Conservation (phyloP, 2,113 vertebrate genomes). For the Jacana jacana region DNA sequence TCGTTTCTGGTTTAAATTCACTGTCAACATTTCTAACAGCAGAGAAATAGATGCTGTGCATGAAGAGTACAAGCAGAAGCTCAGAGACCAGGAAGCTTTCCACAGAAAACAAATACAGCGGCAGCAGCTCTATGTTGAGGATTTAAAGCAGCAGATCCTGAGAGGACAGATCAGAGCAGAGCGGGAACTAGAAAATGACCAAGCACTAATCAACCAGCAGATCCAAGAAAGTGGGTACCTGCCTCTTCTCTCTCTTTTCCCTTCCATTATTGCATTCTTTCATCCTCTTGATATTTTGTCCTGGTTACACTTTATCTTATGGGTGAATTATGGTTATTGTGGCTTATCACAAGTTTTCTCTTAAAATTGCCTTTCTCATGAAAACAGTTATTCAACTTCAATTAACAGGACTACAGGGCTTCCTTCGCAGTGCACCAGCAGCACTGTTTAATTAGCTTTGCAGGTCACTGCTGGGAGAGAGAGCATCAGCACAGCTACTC, state of each 20-base stretch:
- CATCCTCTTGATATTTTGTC: neutral
- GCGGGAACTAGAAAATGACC: constrained; percentile 81
- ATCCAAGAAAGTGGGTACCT: constrained; percentile 81
- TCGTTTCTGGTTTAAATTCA: constrained; percentile 29
- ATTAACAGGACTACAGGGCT: neutral
- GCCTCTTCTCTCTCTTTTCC: neutral
- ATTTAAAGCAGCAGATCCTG: constrained; percentile 82
- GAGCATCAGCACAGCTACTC: neutral
- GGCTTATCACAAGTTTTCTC: neutral
- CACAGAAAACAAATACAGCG: constrained; percentile 66
- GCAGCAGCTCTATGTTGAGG: constrained; percentile 81
- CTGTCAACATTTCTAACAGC: constrained; percentile 41
- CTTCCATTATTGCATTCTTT: neutral
- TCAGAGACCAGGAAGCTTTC: constrained; percentile 40
- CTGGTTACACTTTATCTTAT: neutral
- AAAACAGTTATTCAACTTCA: neutral
- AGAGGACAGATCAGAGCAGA: constrained; percentile 81
- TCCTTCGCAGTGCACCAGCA: neutral
- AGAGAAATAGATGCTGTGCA: constrained; percentile 42
- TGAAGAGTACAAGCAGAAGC: constrained; percentile 52
- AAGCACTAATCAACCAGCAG: constrained; percentile 77
- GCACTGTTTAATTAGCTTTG: neutral
- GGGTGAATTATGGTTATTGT: neutral
- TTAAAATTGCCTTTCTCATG: neutral
- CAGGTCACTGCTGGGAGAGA: neutral